These are phyloP conservation scores for Trichosurus vulpecula DNA, from an alignment of 2,797 vertebrate genomes.

Conservation along the genomic window DNA sequence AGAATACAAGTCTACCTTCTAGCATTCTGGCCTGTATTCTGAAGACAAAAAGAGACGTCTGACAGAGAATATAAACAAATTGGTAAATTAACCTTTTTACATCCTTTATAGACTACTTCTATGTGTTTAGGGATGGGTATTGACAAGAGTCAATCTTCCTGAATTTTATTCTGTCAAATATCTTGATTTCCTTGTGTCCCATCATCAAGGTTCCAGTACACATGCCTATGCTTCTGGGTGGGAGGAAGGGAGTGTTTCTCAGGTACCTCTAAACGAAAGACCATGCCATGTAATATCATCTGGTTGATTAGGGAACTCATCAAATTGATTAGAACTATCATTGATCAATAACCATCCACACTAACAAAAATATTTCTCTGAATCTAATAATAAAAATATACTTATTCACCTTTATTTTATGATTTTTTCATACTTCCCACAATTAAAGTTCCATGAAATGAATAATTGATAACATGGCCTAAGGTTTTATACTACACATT, in stretches of 20 bases:
- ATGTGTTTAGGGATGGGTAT: not conserved
- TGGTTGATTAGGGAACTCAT: not conserved
- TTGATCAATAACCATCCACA: not conserved
- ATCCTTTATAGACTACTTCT: not conserved
- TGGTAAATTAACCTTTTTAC: not conserved
- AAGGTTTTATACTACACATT: not conserved
- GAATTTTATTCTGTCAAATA: not conserved
- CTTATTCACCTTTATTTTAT: slow-evolving; percentile 4
- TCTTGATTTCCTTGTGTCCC: not conserved
- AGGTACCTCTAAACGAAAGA: not conserved
- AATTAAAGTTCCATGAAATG: slow-evolving; percentile 35
- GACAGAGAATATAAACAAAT: not conserved
- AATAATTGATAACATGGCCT: not conserved
- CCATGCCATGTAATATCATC: not conserved
- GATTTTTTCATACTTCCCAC: slow-evolving; percentile 24
- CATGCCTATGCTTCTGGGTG: not conserved
- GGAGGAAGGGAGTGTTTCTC: not conserved
- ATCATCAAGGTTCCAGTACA: not conserved
- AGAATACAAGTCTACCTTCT: not conserved
- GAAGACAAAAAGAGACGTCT: not conserved
- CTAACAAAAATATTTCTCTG: not conserved
- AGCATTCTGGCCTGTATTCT: not conserved
- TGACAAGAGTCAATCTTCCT: not conserved
- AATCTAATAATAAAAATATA: not conserved
- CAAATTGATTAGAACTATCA: not conserved